phyloP scores from a whole-genome alignment of 2,797 vertebrate genomes.

The Alfaro cultratus region DNA sequence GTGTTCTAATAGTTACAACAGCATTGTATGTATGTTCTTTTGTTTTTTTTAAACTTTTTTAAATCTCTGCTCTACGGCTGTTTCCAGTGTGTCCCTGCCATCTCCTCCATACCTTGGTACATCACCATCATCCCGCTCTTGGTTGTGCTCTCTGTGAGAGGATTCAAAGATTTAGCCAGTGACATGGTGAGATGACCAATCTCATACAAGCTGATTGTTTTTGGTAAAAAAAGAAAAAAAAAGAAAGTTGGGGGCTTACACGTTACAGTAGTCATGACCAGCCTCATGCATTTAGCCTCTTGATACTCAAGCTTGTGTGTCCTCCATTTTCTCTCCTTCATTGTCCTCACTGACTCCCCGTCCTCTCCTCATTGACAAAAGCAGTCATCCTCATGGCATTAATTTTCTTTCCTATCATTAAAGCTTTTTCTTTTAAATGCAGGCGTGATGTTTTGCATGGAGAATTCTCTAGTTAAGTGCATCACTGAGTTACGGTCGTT shows the following conservation, averaged over 20 bases:
- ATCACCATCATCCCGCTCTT: constrained; percentile 84
- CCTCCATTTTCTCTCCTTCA: constrained; percentile 62
- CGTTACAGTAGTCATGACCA: constrained; percentile 14
- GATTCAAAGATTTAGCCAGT: constrained; percentile 84
- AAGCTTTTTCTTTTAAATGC: constrained; percentile 76
- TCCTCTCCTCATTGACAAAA: constrained; percentile 76
- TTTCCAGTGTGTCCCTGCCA: constrained; percentile 83
- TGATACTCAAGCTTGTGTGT: constrained; percentile 39
- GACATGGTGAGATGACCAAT: constrained; percentile 85
- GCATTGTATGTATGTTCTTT: neutral
- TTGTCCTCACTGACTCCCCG: constrained; percentile 78
- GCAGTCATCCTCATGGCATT: constrained; percentile 77
- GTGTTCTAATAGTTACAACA: neutral
- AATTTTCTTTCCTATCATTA: constrained; percentile 76
- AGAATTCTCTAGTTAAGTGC: constrained; percentile 79
- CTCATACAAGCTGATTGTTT: neutral
- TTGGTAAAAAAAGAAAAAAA: constrained; percentile 12
- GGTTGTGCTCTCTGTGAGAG: constrained; percentile 84
- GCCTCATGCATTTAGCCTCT: constrained; percentile 31
- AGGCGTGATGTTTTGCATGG: constrained; percentile 78
- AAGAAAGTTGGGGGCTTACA: no score
- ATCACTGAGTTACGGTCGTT: constrained; percentile 81
- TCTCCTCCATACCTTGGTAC: constrained; percentile 92
- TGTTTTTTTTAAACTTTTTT: neutral
- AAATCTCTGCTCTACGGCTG: constrained; percentile 6